These are phyloP conservation scores for Eilema sororculum DNA, from an alignment of 2,888 invertebrate genomes.

Conservation along the genomic window DNA sequence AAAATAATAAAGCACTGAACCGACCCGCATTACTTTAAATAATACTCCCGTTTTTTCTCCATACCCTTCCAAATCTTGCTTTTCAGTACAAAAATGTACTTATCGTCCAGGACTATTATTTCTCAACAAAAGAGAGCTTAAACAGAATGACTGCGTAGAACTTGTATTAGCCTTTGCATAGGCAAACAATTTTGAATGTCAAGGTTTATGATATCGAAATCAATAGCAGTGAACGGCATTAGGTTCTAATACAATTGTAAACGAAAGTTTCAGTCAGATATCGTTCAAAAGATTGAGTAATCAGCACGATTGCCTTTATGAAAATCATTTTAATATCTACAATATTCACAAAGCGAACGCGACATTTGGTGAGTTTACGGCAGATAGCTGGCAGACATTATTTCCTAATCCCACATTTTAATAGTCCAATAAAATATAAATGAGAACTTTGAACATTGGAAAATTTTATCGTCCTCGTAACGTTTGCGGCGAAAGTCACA, in stretches of 20 bases:
- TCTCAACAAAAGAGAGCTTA: background rate
- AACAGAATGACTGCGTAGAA: background rate
- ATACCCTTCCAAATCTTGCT: background rate
- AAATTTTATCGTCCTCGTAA: slow-evolving; percentile 26
- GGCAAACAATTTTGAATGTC: slow-evolving; percentile 26
- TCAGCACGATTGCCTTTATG: slow-evolving; percentile 14
- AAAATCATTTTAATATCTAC: slow-evolving; percentile 23
- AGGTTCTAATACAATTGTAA: slow-evolving; percentile 27
- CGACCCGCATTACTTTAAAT: background rate
- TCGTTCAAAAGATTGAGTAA: slow-evolving; percentile 23
- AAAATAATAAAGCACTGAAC: background rate
- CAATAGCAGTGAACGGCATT: slow-evolving; percentile 31
- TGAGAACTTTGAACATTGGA: slow-evolving; percentile 34
- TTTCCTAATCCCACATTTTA: slow-evolving; percentile 40
- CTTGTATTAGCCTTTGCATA: slow-evolving; percentile 5
- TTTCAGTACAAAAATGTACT: background rate
- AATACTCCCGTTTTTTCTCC: background rate
- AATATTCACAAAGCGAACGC: slow-evolving; percentile 19
- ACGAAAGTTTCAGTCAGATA: slow-evolving; percentile 29
- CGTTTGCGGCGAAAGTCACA: slow-evolving; percentile 23
- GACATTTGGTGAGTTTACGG: slow-evolving; percentile 20
- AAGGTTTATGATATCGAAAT: slow-evolving; percentile 41
- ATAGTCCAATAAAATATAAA: slow-evolving; percentile 34
- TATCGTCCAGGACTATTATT: background rate
- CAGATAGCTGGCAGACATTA: slow-evolving; percentile 21